Conservation (phyloP, 2,797 vertebrate species). For the Falco novaeseelandiae region DNA sequence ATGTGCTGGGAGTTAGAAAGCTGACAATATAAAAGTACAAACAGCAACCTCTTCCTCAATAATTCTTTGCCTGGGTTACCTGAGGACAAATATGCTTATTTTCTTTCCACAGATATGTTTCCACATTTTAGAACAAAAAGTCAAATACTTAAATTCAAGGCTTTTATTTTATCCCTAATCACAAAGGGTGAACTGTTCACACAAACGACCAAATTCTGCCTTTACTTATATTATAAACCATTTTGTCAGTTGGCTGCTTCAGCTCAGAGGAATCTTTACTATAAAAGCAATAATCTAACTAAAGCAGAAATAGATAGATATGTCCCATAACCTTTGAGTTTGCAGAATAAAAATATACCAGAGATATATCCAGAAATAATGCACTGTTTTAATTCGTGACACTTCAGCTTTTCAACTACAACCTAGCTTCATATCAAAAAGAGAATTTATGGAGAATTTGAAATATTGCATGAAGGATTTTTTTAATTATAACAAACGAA, state of each 20-base stretch:
- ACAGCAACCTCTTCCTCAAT: neutral
- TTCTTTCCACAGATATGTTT: neutral
- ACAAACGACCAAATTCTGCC: neutral
- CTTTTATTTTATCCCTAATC: neutral
- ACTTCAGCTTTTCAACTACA: neutral
- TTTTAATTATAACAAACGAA: neutral
- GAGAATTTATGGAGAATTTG: neutral
- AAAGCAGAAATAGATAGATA: neutral
- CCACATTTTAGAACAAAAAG: neutral
- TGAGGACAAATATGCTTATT: neutral
- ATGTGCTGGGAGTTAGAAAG: neutral
- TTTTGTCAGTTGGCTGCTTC: neutral
- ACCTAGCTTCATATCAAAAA: neutral
- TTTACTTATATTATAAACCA: neutral
- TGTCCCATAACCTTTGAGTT: neutral
- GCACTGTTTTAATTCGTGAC: neutral
- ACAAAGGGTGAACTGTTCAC: neutral
- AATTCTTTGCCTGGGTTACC: neutral
- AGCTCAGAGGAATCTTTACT: neutral
- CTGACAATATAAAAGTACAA: neutral
- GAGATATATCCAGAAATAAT: neutral
- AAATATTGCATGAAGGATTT: neutral
- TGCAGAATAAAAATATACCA: neutral
- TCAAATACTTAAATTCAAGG: neutral
- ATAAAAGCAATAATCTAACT: neutral